Conservation (phyloP, 2,113 vertebrate species). For the Pachypanchax playfairii region DNA sequence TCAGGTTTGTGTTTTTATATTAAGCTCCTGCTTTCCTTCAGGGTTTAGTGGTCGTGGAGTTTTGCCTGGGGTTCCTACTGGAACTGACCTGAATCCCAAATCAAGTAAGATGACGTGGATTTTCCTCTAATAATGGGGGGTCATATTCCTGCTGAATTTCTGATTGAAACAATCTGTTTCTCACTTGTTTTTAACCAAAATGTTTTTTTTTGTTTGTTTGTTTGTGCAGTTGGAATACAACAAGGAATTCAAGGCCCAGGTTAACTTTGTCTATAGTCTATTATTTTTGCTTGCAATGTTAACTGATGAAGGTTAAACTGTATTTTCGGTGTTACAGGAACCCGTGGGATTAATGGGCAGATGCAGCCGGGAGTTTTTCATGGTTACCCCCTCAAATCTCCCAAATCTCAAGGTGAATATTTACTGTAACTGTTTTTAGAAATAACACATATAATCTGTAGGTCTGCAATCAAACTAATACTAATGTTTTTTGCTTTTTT, state of each 20-base stretch:
- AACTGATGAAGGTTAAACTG: neutral
- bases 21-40: slow-evolving; percentile 42
- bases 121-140: neutral
- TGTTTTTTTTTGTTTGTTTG: slow-evolving; percentile 16
- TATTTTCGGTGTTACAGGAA: slow-evolving; percentile 55
- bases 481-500: too few species aligned
- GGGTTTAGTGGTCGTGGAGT: slow-evolving; percentile 89
- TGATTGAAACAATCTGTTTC: neutral
- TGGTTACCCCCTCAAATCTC: slow-evolving; percentile 96
- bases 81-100: slow-evolving; percentile 88
- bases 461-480: too few species aligned
- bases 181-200: slow-evolving; percentile 9
- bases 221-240: slow-evolving; percentile 62
- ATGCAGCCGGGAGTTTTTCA: slow-evolving; percentile 91
- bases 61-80: slow-evolving; percentile 92
- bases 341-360: slow-evolving; percentile 83
- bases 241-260: slow-evolving; percentile 47
- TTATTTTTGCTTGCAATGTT: neutral
- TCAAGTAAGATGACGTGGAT: slow-evolving; percentile 59
- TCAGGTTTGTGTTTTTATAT: neutral
- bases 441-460: too few species aligned
- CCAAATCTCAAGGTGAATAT: slow-evolving; percentile 86
- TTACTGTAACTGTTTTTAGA: neutral
- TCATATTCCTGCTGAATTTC: neutral
- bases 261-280: slow-evolving; percentile 17